Evolutionary conservation across 2,113 vertebrate genomes (phyloP).

Genomic region (Dendropsophus ebraccatus): DNA sequence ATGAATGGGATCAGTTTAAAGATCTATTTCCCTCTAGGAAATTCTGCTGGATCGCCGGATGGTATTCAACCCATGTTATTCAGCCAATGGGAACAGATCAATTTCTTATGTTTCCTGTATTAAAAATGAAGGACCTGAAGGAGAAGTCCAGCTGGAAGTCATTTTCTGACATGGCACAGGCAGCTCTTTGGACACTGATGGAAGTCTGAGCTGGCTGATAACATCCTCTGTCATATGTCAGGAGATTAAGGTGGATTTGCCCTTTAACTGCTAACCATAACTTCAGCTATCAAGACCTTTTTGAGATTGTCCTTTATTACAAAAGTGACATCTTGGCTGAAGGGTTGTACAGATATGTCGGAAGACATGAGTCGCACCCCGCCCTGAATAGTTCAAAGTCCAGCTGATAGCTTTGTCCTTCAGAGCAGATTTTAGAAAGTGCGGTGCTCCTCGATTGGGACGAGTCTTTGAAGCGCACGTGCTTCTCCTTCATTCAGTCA

Average conservation of each 20-base stretch:
- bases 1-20: no score
- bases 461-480: slow-evolving; percentile 32
- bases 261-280: background rate
- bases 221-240: background rate
- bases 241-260: background rate
- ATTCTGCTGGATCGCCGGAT: no score
- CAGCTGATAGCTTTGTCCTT: slow-evolving; percentile 1
- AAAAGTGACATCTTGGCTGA: slow-evolving; percentile 10
- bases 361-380: slow-evolving; percentile 3
- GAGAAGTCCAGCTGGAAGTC: background rate
- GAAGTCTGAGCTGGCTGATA: background rate
- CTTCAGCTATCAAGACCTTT: background rate
- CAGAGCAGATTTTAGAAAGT: background rate
- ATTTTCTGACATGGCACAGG: background rate
- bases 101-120: no score
- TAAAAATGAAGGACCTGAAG: background rate
- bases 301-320: background rate
- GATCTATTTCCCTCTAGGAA: no score
- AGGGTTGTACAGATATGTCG: slow-evolving; percentile 2
- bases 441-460: background rate
- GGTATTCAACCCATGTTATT: no score
- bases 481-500: slow-evolving; percentile 19
- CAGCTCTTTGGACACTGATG: background rate
- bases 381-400: slow-evolving; percentile 20
- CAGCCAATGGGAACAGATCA: no score